Conservation (phyloP, 1,140 invertebrate genomes). For the Neuroterus valhalla region DNA sequence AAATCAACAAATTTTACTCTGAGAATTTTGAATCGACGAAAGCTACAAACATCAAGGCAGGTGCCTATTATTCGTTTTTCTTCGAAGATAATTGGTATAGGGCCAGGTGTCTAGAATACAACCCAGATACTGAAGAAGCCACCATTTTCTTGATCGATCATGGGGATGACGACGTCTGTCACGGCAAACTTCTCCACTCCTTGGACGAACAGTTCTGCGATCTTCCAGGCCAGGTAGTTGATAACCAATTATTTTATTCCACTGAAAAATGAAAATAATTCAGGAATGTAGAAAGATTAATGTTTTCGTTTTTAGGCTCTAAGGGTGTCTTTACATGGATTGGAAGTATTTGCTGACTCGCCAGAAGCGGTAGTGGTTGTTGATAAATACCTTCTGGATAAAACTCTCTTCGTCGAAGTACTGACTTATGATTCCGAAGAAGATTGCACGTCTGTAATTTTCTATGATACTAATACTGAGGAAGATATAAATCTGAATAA, state of each 20-base stretch:
- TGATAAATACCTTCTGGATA: constrained; percentile 55
- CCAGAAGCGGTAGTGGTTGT: constrained; percentile 38
- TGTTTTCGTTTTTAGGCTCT: constrained; percentile 74
- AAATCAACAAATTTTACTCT: constrained; percentile 76
- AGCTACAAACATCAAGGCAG: constrained; percentile 44
- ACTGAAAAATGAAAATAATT: no score
- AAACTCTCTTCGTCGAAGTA: constrained; percentile 45
- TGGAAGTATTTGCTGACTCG: constrained; percentile 76
- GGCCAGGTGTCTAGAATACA: constrained; percentile 75
- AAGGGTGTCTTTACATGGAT: constrained; percentile 76
- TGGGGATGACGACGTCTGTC: constrained; percentile 77
- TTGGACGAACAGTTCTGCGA: constrained; percentile 76
- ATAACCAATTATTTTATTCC: constrained; percentile 17
- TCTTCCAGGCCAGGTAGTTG: constrained; percentile 77
- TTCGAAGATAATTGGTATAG: constrained; percentile 77
- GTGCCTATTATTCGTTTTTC: constrained; percentile 77
- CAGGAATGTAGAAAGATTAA: background rate
- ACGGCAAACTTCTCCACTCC: constrained; percentile 72
- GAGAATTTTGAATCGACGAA: constrained; percentile 42
- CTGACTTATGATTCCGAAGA: constrained; percentile 34
- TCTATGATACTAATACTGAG: constrained; percentile 55
- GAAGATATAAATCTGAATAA: constrained; percentile 64
- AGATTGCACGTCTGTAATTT: constrained; percentile 34
- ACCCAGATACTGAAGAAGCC: constrained; percentile 64
- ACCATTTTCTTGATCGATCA: constrained; percentile 79